A percentile compares a stretch with the other conserved stretches of the same genome.
phyloP scores from a whole-genome alignment of 2,888 invertebrate species.

The Teleogryllus oceanicus region DNA sequence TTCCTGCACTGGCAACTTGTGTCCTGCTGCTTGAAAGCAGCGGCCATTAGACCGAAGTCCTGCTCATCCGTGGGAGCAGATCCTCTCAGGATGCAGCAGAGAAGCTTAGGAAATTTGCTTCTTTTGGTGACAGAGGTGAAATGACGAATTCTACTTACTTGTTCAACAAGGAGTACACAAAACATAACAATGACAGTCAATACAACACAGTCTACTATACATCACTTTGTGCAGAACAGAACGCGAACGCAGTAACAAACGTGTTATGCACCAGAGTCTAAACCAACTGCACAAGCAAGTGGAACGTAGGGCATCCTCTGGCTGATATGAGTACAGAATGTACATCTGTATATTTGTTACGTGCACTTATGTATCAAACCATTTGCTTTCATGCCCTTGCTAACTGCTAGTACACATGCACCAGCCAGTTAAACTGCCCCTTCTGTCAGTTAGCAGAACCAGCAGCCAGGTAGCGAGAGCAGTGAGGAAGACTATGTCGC shows the following conservation, averaged over 20 bases:
- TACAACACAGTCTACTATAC: conserved; percentile 18
- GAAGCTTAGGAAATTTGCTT: not conserved
- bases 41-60: not conserved
- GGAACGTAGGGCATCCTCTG: not conserved
- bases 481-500: conserved; percentile 18
- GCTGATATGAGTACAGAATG: not conserved
- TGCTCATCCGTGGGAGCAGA: too few relatives aligned
- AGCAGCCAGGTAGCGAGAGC: conserved; percentile 7
- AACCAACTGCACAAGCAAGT: not conserved
- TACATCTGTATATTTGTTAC: not conserved
- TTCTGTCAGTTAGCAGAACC: not conserved
- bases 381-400: too few relatives aligned
- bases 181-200: conserved; percentile 9
- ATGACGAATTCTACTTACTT: not conserved
- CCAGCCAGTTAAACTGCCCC: not conserved
- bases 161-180: conserved; percentile 4
- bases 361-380: too few relatives aligned
- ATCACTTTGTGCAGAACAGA: conserved; percentile 4
- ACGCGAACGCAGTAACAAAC: not conserved
- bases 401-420: not conserved
- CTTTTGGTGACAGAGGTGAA: conserved; percentile 8
- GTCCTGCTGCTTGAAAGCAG: not conserved
- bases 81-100: too few relatives aligned
- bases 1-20: not conserved
- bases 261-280: not conserved